Evolutionary conservation across 2,797 vertebrate species (phyloP).

Genomic region (Leptodactylus fallax): DNA sequence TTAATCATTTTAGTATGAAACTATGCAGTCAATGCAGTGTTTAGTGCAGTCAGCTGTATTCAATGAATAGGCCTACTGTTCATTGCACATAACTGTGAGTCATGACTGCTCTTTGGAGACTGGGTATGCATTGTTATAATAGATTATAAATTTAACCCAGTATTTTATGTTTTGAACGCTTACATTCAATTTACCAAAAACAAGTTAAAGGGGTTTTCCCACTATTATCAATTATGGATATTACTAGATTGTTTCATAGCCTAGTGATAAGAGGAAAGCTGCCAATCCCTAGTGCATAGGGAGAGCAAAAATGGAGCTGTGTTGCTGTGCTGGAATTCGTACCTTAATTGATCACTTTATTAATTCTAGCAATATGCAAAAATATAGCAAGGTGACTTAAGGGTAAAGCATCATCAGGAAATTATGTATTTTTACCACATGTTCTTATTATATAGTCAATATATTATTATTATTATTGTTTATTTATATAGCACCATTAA

Average conservation of each 20-base stretch:
- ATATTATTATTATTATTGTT: too few species aligned
- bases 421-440: too few species aligned
- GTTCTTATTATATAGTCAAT: too few species aligned
- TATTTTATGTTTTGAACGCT: neutral
- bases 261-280: too few species aligned
- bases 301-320: too few species aligned
- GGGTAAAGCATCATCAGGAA: too few species aligned
- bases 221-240: neutral
- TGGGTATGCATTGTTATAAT: slow-evolving; percentile 18
- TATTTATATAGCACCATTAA: too few species aligned
- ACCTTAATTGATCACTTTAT: too few species aligned
- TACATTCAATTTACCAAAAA: neutral
- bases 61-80: fast-evolving
- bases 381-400: too few species aligned
- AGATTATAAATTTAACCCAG: neutral
- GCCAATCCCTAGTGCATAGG: too few species aligned
- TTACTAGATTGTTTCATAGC: neutral
- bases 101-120: slow-evolving; percentile 26
- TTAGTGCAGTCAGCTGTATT: neutral
- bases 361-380: too few species aligned
- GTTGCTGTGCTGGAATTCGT: too few species aligned
- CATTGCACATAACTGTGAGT: neutral
- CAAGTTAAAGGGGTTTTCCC: neutral
- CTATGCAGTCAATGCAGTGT: neutral
- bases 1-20: neutral